These are phyloP conservation scores for Typhlichthys subterraneus DNA, from an alignment of 2,797 vertebrate genomes.

Conservation along the genomic window DNA sequence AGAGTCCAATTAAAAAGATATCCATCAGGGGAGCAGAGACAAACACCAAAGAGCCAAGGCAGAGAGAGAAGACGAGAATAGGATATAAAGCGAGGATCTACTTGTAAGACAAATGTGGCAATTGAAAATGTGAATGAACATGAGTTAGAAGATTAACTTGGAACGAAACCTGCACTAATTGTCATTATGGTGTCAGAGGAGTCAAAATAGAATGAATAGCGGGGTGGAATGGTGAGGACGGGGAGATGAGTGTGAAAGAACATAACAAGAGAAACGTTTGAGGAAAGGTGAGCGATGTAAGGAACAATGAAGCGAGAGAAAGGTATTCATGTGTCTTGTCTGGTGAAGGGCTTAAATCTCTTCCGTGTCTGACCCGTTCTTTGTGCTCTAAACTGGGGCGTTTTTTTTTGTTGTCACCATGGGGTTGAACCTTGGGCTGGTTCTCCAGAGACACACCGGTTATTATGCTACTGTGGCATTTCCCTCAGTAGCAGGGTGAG, in stretches of 20 bases:
- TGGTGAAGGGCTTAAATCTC: conserved; percentile 41
- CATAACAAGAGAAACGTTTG: background rate
- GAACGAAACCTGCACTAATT: conserved; percentile 12
- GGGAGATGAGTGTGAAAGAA: conserved; percentile 9
- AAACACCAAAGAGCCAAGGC: too few species aligned
- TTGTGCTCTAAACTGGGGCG: conserved; percentile 71
- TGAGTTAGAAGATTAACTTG: conserved; percentile 21
- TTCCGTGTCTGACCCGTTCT: conserved; percentile 55
- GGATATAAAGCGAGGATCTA: conserved; percentile 11
- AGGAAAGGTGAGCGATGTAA: background rate
- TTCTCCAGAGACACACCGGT: conserved; percentile 47
- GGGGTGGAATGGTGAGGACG: conserved; percentile 14
- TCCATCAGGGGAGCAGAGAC: background rate
- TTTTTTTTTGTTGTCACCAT: conserved; percentile 46
- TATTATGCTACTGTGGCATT: conserved; percentile 53
- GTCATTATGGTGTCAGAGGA: conserved; percentile 20
- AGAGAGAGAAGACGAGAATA: background rate
- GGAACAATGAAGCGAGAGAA: conserved; percentile 27
- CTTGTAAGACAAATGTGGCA: conserved; percentile 17
- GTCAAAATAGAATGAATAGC: background rate
- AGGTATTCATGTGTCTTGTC: conserved; percentile 38
- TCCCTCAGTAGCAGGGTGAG: conserved; percentile 35
- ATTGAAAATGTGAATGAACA: conserved; percentile 22
- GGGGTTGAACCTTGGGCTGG: conserved; percentile 39
- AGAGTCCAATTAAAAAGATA: conserved; percentile 12